Percentiles rank a stretch among this genome's conserved stretches.
Conservation (phyloP, 2,113 vertebrate genomes). For the Hymenochirus boettgeri region DNA sequence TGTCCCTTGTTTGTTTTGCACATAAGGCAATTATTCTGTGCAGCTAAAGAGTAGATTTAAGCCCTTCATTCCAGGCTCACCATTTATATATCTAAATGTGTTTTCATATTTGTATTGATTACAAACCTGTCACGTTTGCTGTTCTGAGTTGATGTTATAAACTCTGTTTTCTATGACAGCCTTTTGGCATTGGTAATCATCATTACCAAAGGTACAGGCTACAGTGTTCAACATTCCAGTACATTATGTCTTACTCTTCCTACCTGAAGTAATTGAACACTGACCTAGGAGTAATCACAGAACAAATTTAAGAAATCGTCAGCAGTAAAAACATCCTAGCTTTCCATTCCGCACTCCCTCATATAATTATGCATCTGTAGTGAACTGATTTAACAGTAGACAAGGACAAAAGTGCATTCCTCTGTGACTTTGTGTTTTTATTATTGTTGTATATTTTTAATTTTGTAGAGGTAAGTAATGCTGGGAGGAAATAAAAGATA, state of each 20-base stretch:
- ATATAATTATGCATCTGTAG: constrained; percentile 24
- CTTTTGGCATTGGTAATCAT: neutral
- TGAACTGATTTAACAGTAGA: constrained; percentile 13
- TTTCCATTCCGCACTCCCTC: neutral
- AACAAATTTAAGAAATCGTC: constrained; percentile 9
- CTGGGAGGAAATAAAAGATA: neutral
- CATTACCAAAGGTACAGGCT: too few species aligned
- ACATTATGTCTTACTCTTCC: neutral
- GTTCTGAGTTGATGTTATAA: neutral
- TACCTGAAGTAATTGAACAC: constrained; percentile 35
- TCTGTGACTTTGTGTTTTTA: neutral
- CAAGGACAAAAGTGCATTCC: constrained; percentile 21
- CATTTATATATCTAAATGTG: neutral
- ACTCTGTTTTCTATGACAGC: neutral
- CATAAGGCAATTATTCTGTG: neutral
- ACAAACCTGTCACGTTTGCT: neutral
- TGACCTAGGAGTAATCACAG: constrained; percentile 27
- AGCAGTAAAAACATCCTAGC: neutral
- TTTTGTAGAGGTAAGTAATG: neutral
- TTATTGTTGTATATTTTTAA: neutral
- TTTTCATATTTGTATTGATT: constrained; percentile 12
- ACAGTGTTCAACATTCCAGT: constrained; percentile 4
- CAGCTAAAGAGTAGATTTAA: neutral
- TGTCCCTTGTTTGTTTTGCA: neutral
- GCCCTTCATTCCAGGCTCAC: neutral